Base-by-base conservation (phyloP, 2,888 invertebrate species). In the Trachelus iudaicus region DNA sequence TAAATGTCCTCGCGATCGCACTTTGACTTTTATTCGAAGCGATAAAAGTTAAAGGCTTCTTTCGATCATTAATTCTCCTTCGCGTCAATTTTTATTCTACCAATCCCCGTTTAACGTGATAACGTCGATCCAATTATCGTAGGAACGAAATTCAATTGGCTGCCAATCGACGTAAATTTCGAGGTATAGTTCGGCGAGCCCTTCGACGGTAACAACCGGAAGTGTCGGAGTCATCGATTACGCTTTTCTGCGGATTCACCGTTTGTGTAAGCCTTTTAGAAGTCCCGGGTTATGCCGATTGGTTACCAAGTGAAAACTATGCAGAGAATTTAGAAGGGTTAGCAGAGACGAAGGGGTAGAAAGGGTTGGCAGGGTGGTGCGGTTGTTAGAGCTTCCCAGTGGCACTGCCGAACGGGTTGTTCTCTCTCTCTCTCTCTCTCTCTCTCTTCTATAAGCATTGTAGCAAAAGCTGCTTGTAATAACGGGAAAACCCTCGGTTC, bases 1-100 rank as follows among this genome's bases (percentile, higher is more conserved):
- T 87, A 85, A 87, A 87, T 84, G 85, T 86, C 82, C 84, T 82
- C 84, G 78, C 82, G 83, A 87, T 84, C 83, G 79, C 80, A 79
- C 80, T 81, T 80, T 81, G 85, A 87, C 85, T 87, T 86, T 87
- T 83, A 87, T 85, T 84, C 81, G 80, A 56, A 80, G 80, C 82
- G 81, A 85, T 86, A 85, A 85, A 82, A 75, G 76, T 78, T 76
- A 40, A 78, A 78, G 78, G 78, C 76, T 73, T 71, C 56, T 35
- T 68, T 34, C 69, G 76, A 74, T 76, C 79, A 74, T 79, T 77
- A 79, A 74, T 79, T 73, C 69, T 34, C 23, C 35, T 35, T 34
- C 31, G 71, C 71, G 9, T 56, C 56, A 23, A 23, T 56, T 56
- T 56, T 23, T 23, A 56, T 23, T 56, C 23, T 23, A 0, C 56